Evolutionary conservation across 1,140 invertebrate species (phyloP).

Genomic region (Metaphire vulgaris): DNA sequence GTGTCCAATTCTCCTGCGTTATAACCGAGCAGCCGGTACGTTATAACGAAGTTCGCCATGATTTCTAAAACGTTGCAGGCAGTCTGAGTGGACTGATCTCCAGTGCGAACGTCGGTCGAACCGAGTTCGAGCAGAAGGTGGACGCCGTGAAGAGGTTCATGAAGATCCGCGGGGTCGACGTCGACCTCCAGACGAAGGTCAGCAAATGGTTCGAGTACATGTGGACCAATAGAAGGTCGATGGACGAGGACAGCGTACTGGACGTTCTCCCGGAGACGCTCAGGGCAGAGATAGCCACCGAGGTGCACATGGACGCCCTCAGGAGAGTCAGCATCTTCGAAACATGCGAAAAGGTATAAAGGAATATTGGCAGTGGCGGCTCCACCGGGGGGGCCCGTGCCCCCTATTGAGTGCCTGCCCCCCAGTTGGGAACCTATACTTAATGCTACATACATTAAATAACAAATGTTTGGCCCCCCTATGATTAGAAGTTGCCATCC

Average conservation of each 20-base stretch:
- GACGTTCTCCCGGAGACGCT: slow-evolving; percentile 76
- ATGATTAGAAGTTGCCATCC: too few species aligned
- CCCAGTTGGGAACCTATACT: too few species aligned
- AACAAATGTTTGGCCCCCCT: too few species aligned
- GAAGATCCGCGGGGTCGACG: slow-evolving; percentile 75
- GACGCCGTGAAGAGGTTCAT: slow-evolving; percentile 90
- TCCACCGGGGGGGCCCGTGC: too few species aligned
- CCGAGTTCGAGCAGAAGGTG: slow-evolving; percentile 91
- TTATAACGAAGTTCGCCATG: too few species aligned
- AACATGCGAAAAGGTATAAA: slow-evolving; percentile 73
- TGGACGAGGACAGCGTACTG: slow-evolving; percentile 69
- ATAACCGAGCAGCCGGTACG: too few species aligned
- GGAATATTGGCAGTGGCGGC: too few species aligned
- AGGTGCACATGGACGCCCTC: slow-evolving; percentile 87
- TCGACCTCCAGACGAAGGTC: slow-evolving; percentile 78
- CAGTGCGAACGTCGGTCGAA: slow-evolving; percentile 88
- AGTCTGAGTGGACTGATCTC: slow-evolving; percentile 84
- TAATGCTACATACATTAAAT: too few species aligned
- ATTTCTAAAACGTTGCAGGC: too few species aligned
- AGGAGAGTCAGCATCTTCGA: slow-evolving; percentile 74
- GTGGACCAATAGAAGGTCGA: slow-evolving; percentile 84
- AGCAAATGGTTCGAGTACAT: slow-evolving; percentile 91
- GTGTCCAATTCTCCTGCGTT: too few species aligned
- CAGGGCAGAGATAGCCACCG: slow-evolving; percentile 91
- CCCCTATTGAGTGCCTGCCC: too few species aligned